Percentiles rank a stretch among this genome's conserved stretches.
Conservation (phyloP, 2,888 invertebrate genomes). For the Meganola albula region DNA sequence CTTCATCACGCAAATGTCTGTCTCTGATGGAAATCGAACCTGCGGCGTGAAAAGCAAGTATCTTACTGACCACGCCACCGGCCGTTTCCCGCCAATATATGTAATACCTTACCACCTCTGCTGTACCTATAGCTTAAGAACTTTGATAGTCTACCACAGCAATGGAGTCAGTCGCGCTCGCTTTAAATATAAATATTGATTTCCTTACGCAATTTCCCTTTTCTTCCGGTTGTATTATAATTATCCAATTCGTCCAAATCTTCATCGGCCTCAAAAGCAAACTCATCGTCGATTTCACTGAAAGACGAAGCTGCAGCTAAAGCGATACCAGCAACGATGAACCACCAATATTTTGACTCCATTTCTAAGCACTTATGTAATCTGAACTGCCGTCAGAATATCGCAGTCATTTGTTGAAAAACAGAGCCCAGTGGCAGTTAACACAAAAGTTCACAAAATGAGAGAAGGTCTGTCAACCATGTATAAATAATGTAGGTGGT, state of each 20-base stretch:
- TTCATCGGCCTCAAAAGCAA: slow-evolving; percentile 6
- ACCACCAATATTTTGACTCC: slow-evolving; percentile 39
- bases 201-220: slow-evolving; percentile 60
- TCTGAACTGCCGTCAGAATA: slow-evolving; percentile 6
- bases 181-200: neutral
- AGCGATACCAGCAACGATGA: slow-evolving; percentile 33
- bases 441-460: slow-evolving; percentile 42
- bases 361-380: slow-evolving; percentile 24
- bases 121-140: no score
- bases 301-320: slow-evolving; percentile 44
- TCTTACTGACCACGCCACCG: no score
- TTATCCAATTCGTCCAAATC: slow-evolving; percentile 30
- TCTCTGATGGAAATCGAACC: no score
- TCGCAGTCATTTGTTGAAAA: slow-evolving; percentile 21
- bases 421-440: slow-evolving; percentile 10
- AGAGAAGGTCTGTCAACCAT: slow-evolving; percentile 34
- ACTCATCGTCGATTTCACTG: slow-evolving; percentile 15
- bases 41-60: no score
- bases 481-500: slow-evolving; percentile 61
- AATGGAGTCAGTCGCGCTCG: no score
- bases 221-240: slow-evolving; percentile 31
- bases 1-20: no score
- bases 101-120: no score
- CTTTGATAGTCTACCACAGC: no score
- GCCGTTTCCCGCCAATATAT: no score